These are phyloP conservation scores for Ectemnius continuus DNA, from an alignment of 2,888 invertebrate species.

Conservation along the genomic window DNA sequence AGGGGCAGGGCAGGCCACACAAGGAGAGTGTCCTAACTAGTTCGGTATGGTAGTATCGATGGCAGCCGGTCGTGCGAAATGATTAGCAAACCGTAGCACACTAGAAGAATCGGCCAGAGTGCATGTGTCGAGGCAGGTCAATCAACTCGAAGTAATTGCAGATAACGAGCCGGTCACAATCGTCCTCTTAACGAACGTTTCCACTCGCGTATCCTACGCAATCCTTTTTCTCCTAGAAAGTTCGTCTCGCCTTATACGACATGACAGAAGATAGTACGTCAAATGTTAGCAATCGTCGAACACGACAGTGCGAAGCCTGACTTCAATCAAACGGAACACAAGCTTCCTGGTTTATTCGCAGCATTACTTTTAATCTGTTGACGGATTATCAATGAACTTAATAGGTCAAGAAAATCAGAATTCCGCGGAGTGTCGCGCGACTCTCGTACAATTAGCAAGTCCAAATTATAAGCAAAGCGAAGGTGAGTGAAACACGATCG, in stretches of 20 bases:
- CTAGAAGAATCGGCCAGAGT: conserved; percentile 58
- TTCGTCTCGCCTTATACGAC: too few relatives aligned
- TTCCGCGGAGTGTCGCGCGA: not conserved
- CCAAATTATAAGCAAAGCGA: not conserved
- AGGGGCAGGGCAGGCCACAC: conserved; percentile 33
- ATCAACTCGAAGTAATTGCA: conserved; percentile 64
- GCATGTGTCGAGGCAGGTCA: conserved; percentile 61
- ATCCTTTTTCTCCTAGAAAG: too few relatives aligned
- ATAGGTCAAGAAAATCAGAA: not conserved
- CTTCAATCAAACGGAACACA: too few relatives aligned
- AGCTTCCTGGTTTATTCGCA: too few relatives aligned
- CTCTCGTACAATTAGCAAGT: not conserved
- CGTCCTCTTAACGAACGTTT: conserved; percentile 28
- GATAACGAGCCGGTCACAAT: conserved; percentile 31
- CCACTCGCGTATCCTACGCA: conserved; percentile 10
- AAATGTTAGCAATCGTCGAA: not conserved
- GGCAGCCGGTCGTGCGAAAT: conserved; percentile 68
- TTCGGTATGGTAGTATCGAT: conserved; percentile 45
- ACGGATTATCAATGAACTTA: too few relatives aligned
- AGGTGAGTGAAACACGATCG: conserved; percentile 7
- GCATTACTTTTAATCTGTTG: too few relatives aligned
- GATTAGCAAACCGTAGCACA: conserved; percentile 70
- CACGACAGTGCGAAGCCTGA: not conserved
- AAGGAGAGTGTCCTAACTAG: conserved; percentile 36
- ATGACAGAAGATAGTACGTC: too few relatives aligned